Conservation (phyloP, 2,888 invertebrate genomes). For the Archips xylosteana region DNA sequence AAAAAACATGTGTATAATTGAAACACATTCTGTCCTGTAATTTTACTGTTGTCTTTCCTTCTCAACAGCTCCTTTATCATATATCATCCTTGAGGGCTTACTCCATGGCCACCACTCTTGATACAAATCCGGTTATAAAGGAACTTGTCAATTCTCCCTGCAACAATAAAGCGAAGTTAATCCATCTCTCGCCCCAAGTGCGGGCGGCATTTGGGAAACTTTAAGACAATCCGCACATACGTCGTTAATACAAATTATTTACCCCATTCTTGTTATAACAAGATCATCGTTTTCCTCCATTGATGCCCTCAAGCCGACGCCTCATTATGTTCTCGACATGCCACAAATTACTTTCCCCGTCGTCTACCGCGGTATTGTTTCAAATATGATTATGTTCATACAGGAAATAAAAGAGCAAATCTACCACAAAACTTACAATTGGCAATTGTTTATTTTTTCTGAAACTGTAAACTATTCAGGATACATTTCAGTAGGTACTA, state of each 20-base stretch:
- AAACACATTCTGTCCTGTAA: not conserved
- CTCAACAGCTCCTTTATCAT: not conserved
- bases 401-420: not conserved
- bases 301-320: slow-evolving; percentile 12
- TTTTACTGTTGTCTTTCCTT: not conserved
- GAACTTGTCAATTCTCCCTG: not conserved
- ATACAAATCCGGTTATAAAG: not conserved
- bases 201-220: not conserved
- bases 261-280: slow-evolving; percentile 4
- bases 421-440: not conserved
- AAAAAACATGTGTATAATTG: too few relatives aligned
- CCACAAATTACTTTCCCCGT: slow-evolving; percentile 23
- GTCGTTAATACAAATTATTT: slow-evolving; percentile 6
- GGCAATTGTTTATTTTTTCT: too few relatives aligned
- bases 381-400: not conserved
- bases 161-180: not conserved
- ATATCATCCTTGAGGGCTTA: not conserved
- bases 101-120: not conserved
- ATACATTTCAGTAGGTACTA: too few relatives aligned
- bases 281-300: slow-evolving; percentile 14
- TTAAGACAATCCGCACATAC: not conserved
- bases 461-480: too few relatives aligned
- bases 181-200: not conserved
- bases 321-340: slow-evolving; percentile 23
- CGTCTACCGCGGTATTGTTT: slow-evolving; percentile 12